These are phyloP conservation scores for Silurus lanzhouensis DNA, from an alignment of 2,797 vertebrate species.

Conservation along the genomic window DNA sequence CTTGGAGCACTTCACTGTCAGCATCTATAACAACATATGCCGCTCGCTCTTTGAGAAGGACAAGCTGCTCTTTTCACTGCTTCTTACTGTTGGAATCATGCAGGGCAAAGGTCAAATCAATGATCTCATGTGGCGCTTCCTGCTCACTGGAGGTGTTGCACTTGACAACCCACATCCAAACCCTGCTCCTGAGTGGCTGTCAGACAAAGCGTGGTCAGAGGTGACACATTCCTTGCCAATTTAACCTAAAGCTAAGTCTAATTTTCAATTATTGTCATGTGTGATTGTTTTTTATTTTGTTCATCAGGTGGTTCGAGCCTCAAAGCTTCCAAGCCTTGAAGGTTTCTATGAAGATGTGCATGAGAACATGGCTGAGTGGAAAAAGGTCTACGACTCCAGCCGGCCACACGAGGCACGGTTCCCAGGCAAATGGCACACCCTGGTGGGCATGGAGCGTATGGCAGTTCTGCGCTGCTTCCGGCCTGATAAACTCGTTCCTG, in stretches of 20 bases:
- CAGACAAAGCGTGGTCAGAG: constrained; percentile 90
- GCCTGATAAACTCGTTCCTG: constrained; percentile 89
- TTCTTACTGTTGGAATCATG: constrained; percentile 87
- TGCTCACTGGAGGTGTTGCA: constrained; percentile 87
- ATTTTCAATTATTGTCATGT: neutral
- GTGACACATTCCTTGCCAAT: constrained; percentile 16
- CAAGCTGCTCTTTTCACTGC: constrained; percentile 90
- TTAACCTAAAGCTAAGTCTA: neutral
- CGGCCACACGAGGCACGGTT: constrained; percentile 80
- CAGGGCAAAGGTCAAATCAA: constrained; percentile 79
- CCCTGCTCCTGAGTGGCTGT: constrained; percentile 86
- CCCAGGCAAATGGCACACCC: constrained; percentile 75
- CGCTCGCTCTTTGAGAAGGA: constrained; percentile 96
- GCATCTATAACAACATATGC: constrained; percentile 90
- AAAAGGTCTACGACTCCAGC: constrained; percentile 84
- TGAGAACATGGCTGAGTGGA: constrained; percentile 76
- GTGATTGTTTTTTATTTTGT: neutral
- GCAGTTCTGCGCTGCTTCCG: constrained; percentile 86
- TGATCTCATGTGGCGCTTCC: constrained; percentile 84
- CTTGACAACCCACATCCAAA: constrained; percentile 87
- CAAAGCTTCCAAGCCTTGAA: constrained; percentile 72
- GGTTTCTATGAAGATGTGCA: constrained; percentile 79
- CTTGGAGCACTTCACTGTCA: constrained; percentile 82
- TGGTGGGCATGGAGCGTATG: constrained; percentile 80
- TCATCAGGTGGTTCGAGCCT: constrained; percentile 77